A percentile compares a stretch with the other conserved stretches of the same genome.
Conservation (phyloP, 2,797 vertebrate species). For the Yasuhikotakia modesta region DNA sequence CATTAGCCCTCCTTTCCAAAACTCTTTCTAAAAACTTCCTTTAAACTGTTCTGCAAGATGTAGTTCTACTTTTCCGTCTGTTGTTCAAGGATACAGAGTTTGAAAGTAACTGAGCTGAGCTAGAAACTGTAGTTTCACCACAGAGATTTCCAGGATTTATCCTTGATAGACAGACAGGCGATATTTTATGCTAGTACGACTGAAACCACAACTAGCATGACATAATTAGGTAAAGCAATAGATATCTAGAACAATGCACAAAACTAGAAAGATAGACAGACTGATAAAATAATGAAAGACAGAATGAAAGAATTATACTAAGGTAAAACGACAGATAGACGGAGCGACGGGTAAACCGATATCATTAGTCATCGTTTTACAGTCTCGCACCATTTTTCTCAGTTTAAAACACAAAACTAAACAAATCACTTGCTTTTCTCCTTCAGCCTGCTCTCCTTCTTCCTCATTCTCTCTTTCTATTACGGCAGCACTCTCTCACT, state of each 20-base stretch:
- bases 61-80: background rate
- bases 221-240: background rate
- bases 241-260: background rate
- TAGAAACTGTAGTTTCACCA: no score
- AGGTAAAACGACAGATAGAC: background rate
- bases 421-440: slow-evolving; percentile 7
- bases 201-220: slow-evolving; percentile 1
- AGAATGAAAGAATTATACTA: background rate
- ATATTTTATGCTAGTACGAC: background rate
- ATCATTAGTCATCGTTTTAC: background rate
- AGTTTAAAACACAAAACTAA: background rate
- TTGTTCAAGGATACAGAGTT: background rate
- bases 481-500: background rate
- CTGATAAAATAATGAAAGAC: no score
- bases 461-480: background rate
- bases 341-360: background rate
- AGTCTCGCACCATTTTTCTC: slow-evolving; percentile 3
- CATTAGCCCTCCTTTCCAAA: background rate
- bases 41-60: background rate
- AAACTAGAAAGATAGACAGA: background rate
- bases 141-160: background rate
- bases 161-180: slow-evolving; percentile 20
- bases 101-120: no score
- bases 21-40: background rate
- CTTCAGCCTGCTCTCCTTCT: background rate